phyloP scores from a whole-genome alignment of 2,113 vertebrate species.

The Protomyctophum bolini region DNA sequence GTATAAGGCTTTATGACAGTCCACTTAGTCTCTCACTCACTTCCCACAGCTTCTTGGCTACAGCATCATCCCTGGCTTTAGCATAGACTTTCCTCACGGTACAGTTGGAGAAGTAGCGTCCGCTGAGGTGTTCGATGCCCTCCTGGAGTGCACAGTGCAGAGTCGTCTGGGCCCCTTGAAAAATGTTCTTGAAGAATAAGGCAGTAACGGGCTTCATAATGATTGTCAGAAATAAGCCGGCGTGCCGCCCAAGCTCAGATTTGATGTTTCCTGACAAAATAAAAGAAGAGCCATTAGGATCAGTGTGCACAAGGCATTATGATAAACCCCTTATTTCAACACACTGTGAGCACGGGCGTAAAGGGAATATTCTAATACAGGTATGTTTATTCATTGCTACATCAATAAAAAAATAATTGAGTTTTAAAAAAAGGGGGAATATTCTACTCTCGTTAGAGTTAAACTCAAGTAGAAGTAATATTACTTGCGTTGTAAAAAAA shows the following conservation, averaged over 20 bases:
- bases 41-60: constrained; percentile 72
- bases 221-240: constrained; percentile 56
- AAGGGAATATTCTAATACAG: background rate
- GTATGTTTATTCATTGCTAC: no score
- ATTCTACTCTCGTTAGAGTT: background rate
- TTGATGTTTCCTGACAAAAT: constrained; percentile 45
- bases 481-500: no score
- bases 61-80: constrained; percentile 56
- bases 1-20: constrained; percentile 25
- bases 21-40: constrained; percentile 63
- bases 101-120: constrained; percentile 68
- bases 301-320: background rate
- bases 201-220: constrained; percentile 62
- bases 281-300: background rate
- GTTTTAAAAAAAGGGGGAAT: background rate
- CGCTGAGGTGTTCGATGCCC: constrained; percentile 60
- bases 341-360: no score
- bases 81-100: constrained; percentile 39
- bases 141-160: constrained; percentile 80
- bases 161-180: constrained; percentile 75
- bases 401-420: background rate
- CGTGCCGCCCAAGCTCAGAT: constrained; percentile 66
- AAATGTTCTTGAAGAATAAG: constrained; percentile 71
- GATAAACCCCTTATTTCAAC: no score
- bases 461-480: no score